Evolutionary conservation across 2,113 vertebrate genomes (phyloP).

Genomic region (Macrotis lagotis): DNA sequence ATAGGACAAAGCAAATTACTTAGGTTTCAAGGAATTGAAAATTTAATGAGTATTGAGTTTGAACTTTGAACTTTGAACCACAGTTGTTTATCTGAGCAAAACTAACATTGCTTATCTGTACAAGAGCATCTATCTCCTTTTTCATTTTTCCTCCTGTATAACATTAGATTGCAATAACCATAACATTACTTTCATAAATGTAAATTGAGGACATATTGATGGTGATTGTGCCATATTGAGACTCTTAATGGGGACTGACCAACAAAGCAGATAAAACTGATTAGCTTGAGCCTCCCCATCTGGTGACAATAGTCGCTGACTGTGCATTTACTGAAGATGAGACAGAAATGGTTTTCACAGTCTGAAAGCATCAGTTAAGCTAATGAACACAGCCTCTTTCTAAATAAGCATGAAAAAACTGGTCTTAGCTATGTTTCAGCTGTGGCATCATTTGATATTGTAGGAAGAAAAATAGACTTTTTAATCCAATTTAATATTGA

Average conservation of each 20-base stretch:
- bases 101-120: constrained; percentile 19
- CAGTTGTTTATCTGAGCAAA: constrained; percentile 45
- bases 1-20: not conserved
- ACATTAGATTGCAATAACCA: constrained; percentile 65
- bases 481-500: not conserved
- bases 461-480: constrained; percentile 6
- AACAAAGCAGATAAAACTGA: constrained; percentile 56
- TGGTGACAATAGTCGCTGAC: constrained; percentile 25
- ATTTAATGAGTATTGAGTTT: constrained; percentile 58
- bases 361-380: not conserved
- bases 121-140: constrained; percentile 37
- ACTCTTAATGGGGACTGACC: constrained; percentile 24
- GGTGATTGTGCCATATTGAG: not conserved
- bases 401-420: not conserved
- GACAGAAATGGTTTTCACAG: not conserved
- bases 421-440: not conserved
- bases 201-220: constrained; percentile 27
- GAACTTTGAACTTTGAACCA: constrained; percentile 26
- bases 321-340: constrained; percentile 39
- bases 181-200: constrained; percentile 38
- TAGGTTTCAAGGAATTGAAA: constrained; percentile 48
- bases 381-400: not conserved
- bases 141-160: constrained; percentile 8
- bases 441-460: not conserved
- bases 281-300: constrained; percentile 47